Base-by-base conservation (phyloP, 2,888 invertebrate genomes). In the Orchesella flavescens region DNA sequence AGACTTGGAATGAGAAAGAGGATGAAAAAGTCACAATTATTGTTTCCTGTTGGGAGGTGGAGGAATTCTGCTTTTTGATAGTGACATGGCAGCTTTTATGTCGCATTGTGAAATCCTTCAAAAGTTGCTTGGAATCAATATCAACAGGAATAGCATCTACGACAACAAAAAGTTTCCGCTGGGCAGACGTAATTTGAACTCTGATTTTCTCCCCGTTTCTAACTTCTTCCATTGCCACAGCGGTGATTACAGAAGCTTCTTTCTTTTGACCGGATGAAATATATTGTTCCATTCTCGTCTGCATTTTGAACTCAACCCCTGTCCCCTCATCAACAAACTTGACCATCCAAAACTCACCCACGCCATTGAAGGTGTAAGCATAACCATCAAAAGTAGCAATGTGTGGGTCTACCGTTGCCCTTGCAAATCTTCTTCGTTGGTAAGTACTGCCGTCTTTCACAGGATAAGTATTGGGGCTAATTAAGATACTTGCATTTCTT, bases 291-390 rank as follows among this genome's bases (percentile, higher is more conserved):
- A 96, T 96, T 79, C 96, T 92, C 9, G 94, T 97, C 89, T 97
- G 97, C 0, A 97, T 93, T 89, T 97, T 96, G 73, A 97, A 91
- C 88, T 93, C 94, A 88, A 95, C 92, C 82, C 93, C 93, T 13
- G 93, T 92, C 2, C 34, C 7, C 1, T 95, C 94, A 84, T 94
- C 92, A 1, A 17, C 12, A 44, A 71, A n/a, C 23, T 63, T 71
- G 0, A 78, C 71, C 71, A 78, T 71, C 63, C 65, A 65, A 19
- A 78, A 78, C 34, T 78, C 78, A 94, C 93, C 86, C 97, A 90
- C 0, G 44, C 97, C 97, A 89, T 97, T 97, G 91, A 98, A 98
- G 0, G 97, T 97, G 89, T 97, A 98, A 83, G 94, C 93, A 55
- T 94, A 91, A 87, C 95, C 94, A 89, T 98, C 98, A 89, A 97